These are phyloP conservation scores for Xestia sexstrigata DNA, from an alignment of 2,888 invertebrate genomes.

Conservation along the genomic window DNA sequence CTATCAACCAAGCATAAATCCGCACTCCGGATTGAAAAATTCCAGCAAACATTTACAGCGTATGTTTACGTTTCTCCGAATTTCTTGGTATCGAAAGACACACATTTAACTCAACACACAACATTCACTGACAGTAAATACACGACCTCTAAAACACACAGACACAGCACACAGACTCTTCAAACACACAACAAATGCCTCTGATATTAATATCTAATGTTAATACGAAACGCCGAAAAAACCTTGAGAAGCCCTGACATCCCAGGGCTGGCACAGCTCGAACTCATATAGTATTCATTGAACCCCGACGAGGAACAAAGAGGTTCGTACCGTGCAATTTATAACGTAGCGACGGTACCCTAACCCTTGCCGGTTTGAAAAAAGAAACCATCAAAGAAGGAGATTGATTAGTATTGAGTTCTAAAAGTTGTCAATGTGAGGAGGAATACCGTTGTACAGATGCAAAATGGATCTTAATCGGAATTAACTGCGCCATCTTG, in stretches of 20 bases:
- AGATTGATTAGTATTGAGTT: slow-evolving; percentile 57
- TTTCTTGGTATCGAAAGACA: not conserved
- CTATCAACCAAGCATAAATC: not conserved
- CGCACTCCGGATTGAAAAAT: not conserved
- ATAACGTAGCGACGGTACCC: slow-evolving; percentile 52
- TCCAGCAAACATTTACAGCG: not conserved
- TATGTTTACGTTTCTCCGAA: not conserved
- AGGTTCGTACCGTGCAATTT: slow-evolving; percentile 58
- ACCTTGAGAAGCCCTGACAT: slow-evolving; percentile 55
- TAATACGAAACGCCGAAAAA: slow-evolving; percentile 55
- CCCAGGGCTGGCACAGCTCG: slow-evolving; percentile 51
- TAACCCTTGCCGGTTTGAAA: slow-evolving; percentile 40
- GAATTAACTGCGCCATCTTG: not conserved
- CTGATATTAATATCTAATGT: slow-evolving; percentile 58
- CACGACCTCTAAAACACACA: slow-evolving; percentile 8
- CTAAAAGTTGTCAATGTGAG: slow-evolving; percentile 20
- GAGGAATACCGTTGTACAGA: not conserved
- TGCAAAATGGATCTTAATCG: not conserved
- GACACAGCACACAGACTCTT: slow-evolving; percentile 20
- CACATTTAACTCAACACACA: slow-evolving; percentile 1
- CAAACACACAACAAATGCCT: slow-evolving; percentile 36
- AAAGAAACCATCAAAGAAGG: slow-evolving; percentile 52
- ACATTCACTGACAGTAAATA: slow-evolving; percentile 2
- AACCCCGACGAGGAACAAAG: slow-evolving; percentile 62
- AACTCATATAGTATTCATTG: slow-evolving; percentile 70